Evolutionary conservation across 1,140 invertebrate genomes (phyloP).

Genomic region (Pissodes strobi): DNA sequence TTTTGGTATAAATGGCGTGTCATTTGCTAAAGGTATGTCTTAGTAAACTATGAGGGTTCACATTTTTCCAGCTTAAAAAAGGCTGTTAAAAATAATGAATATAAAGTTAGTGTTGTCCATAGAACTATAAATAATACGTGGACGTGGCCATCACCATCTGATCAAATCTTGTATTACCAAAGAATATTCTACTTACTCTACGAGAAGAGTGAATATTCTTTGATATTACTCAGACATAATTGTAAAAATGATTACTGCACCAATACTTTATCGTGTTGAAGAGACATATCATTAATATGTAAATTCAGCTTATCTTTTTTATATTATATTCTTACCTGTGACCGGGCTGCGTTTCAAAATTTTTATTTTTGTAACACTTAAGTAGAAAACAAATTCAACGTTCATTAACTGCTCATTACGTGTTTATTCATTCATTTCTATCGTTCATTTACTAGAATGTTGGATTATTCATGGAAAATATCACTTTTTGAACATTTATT

Average conservation of each 20-base stretch:
- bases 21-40: neutral
- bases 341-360: neutral
- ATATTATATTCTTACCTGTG: neutral
- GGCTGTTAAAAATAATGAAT: no score
- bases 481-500: neutral
- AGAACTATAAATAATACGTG: neutral
- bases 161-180: no score
- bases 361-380: no score
- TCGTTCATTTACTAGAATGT: no score
- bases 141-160: neutral
- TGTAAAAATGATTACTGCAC: neutral
- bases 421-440: neutral
- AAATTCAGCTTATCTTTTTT: neutral
- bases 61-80: no score
- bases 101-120: neutral
- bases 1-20: no score
- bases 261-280: neutral
- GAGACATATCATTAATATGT: neutral
- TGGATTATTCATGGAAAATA: no score
- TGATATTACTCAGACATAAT: neutral
- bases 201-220: no score
- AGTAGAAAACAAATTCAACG: no score
- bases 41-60: no score
- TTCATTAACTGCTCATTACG: neutral
- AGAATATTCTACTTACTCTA: no score